Percentiles rank a stretch among this genome's conserved stretches.
Conservation (phyloP, 2,113 vertebrate genomes). For the Antechinus flavipes region DNA sequence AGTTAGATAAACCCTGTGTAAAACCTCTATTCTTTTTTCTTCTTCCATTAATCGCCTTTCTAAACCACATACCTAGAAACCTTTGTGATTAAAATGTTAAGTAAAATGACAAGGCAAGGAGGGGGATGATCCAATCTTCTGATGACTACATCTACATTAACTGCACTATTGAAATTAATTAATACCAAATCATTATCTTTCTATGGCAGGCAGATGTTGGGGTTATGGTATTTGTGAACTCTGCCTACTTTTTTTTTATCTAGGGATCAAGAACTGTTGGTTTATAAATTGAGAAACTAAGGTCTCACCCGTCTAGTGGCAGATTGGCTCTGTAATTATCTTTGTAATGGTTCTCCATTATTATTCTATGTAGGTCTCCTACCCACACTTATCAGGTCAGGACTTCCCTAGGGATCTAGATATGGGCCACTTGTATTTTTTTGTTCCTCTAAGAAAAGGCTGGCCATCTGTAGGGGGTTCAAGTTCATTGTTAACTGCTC, state of each 20-base stretch:
- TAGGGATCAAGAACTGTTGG: conserved; percentile 76
- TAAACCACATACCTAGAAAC: conserved; percentile 35
- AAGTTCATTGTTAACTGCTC: conserved; percentile 73
- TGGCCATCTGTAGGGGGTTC: conserved; percentile 80
- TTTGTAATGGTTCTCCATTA: conserved; percentile 86
- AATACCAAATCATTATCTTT: conserved; percentile 84
- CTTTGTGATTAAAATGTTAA: conserved; percentile 52
- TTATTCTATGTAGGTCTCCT: conserved; percentile 82
- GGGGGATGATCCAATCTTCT: conserved; percentile 75
- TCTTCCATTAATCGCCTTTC: neutral
- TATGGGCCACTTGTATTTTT: conserved; percentile 76
- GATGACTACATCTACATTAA: conserved; percentile 69
- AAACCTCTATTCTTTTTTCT: neutral
- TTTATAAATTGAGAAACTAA: conserved; percentile 82
- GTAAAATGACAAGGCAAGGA: conserved; percentile 68
- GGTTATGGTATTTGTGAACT: conserved; percentile 84
- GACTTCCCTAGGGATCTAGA: conserved; percentile 71
- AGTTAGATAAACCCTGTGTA: neutral
- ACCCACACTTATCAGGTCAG: conserved; percentile 82
- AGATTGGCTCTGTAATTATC: conserved; percentile 87
- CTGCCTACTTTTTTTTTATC: conserved; percentile 65
- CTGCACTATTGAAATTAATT: conserved; percentile 83
- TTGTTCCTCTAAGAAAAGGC: conserved; percentile 81
- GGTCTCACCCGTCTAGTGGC: conserved; percentile 81
- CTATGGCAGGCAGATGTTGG: conserved; percentile 84